Evolutionary conservation across 1,140 invertebrate species (phyloP).

Genomic region (Eurosta solidaginis): DNA sequence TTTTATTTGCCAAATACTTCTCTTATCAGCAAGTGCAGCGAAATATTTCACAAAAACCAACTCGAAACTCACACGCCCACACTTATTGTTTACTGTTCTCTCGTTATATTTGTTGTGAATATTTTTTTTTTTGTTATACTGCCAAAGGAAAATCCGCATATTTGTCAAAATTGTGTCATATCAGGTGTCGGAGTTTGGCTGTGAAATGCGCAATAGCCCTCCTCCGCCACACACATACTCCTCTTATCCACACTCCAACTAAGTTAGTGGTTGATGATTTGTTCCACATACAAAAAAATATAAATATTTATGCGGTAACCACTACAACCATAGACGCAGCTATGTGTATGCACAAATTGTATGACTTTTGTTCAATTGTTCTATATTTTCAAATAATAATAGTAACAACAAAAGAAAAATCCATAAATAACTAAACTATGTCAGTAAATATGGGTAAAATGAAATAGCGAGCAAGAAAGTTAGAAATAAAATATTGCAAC

Average conservation of each 20-base stretch:
- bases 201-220: neutral
- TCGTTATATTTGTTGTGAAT: neutral
- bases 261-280: neutral
- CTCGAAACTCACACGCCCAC: neutral
- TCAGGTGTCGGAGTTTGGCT: conserved; percentile 9
- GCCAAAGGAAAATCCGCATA: conserved; percentile 14
- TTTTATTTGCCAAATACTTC: neutral
- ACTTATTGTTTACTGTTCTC: neutral
- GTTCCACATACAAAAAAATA: neutral
- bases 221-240: no score
- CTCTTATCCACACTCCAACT: no score
- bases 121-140: neutral
- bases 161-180: conserved; percentile 22
- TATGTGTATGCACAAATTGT: no score
- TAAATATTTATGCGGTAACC: no score
- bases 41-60: neutral
- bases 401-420: no score
- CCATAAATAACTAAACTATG: no score
- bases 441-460: no score
- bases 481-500: no score
- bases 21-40: neutral
- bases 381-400: no score
- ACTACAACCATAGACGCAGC: no score
- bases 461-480: no score
- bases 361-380: no score